Evolutionary conservation across 2,797 vertebrate genomes (phyloP).

Genomic region (Carcharodon carcharias): DNA sequence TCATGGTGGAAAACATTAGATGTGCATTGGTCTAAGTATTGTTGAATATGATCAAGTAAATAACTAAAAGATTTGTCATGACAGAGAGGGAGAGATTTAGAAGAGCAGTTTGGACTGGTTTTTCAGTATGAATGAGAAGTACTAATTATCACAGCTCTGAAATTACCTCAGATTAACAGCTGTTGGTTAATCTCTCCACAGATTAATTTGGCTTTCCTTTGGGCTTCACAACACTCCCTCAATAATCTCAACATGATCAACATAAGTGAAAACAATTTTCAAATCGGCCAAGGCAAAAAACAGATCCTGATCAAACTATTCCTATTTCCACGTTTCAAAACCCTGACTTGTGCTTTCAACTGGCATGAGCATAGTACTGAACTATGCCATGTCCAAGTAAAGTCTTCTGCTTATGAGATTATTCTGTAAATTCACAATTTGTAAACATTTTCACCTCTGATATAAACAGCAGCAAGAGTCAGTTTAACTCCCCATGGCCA

Average conservation of each 20-base stretch:
- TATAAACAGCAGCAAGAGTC: not conserved
- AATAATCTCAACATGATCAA: not conserved
- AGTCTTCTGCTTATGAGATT: not conserved
- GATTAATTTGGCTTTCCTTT: not conserved
- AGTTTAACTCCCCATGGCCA: no score
- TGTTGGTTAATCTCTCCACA: not conserved
- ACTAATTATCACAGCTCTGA: not conserved
- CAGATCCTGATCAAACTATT: not conserved
- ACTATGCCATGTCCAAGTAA: not conserved
- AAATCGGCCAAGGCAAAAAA: not conserved
- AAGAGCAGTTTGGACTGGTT: not conserved
- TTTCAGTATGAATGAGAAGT: not conserved
- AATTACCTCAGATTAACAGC: not conserved
- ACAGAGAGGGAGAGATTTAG: not conserved
- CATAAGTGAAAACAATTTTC: not conserved
- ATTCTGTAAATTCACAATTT: not conserved
- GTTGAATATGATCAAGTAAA: no score
- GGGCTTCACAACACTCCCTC: not conserved
- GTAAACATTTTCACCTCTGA: not conserved
- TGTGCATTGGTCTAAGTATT: no score
- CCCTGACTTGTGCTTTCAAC: not conserved
- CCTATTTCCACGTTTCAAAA: not conserved
- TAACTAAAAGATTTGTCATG: no score
- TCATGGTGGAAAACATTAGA: no score
- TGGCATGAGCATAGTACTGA: not conserved